Base-by-base conservation (phyloP, 2,888 invertebrate species). In the Eulithis prunata region DNA sequence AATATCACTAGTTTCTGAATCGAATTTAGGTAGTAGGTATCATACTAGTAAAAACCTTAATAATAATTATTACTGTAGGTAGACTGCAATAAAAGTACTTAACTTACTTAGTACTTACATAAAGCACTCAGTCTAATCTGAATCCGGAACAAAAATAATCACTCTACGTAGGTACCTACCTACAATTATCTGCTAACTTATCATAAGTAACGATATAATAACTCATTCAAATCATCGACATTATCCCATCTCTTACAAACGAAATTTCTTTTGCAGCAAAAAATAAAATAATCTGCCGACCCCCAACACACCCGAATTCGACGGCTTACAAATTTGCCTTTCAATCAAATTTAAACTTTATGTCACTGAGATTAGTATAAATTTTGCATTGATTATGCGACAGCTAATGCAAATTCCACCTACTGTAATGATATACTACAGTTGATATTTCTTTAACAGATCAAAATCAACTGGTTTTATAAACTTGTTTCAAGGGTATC, bases 201-300 rank as follows among this genome's bases (percentile, higher is more conserved):
- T 1, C 21, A 21, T 21, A 21, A 21, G 21, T 38, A 2, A 38
- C 6, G 38, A 7, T 38, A 32, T 53, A 59, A 54, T 4, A 14
- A 55, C 1, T 45, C 0, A 28, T n/a, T 51, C 8, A 45, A 43
- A 21, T 38, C 14, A 62, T 65, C 60, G 63, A 67, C 55, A 59
- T n/a, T 38, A 13, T 49, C 58, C 28, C 59, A 46, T 52, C 64
- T 28, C 64, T 64, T 14, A 28, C 32, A 3, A 57, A 63, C 56
- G 4, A 63, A 67, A 54, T 66, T 62, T 66, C 55, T 60, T 60
- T 64, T 41, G 59, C 14, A 57, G 60, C 53, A 64, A 67, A 67
- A 66, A 67, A 67, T 46, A 46, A 47, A 67, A 67, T 54, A 57
- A 61, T 57, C 57, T 14, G 49, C 41, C 63, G 64, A 68, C 58